A percentile compares a stretch with the other conserved stretches of the same genome.
Conservation (phyloP, 2,797 vertebrate genomes). For the Falco peregrinus region DNA sequence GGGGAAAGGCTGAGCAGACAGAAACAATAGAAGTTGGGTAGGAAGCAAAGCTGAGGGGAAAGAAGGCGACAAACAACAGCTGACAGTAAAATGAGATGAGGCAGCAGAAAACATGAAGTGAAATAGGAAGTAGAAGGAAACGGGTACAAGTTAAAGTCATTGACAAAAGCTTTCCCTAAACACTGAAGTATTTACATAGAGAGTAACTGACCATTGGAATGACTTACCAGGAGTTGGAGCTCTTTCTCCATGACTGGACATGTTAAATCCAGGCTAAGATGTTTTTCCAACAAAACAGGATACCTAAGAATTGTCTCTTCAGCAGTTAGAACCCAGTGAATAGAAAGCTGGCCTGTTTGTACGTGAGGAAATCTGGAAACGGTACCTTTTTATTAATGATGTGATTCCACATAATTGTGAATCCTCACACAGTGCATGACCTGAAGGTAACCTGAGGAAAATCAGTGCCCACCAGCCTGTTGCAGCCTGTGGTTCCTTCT, state of each 20-base stretch:
- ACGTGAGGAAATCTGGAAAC: not conserved
- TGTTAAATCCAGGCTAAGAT: not conserved
- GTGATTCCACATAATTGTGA: not conserved
- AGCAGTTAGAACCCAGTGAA: not conserved
- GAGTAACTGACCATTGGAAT: not conserved
- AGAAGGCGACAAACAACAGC: not conserved
- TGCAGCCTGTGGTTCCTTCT: not conserved
- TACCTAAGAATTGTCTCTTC: not conserved
- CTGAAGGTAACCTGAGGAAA: not conserved
- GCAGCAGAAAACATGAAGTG: not conserved
- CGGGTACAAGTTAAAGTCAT: not conserved
- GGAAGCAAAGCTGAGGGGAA: not conserved
- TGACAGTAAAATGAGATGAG: not conserved
- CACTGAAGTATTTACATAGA: conserved; percentile 12
- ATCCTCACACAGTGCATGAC: not conserved
- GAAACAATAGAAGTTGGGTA: conserved; percentile 9
- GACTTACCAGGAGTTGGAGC: not conserved
- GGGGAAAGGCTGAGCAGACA: conserved; percentile 12
- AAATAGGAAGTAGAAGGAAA: conserved; percentile 42
- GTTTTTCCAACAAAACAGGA: not conserved
- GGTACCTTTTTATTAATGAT: not conserved
- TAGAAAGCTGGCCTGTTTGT: not conserved
- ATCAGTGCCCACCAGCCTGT: not conserved
- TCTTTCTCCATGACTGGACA: not conserved
- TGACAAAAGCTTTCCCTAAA: conserved; percentile 31